Base-by-base conservation (phyloP, 2,797 vertebrate genomes). In the Galago senegalensis region DNA sequence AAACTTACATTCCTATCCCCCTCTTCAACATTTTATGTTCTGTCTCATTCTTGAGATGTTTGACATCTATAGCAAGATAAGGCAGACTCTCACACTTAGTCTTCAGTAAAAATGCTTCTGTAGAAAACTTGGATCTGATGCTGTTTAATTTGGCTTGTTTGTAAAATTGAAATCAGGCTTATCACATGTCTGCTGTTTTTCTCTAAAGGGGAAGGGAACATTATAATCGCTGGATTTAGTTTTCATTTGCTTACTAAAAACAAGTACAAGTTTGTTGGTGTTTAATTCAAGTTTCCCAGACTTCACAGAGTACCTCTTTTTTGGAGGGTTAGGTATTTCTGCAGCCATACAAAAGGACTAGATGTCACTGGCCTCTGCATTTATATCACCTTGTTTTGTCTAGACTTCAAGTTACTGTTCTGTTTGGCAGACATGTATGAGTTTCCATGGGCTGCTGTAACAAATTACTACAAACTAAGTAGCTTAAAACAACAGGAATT, bases 201-300 rank as follows among this genome's bases (percentile, higher is more conserved):
- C 87, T 94, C 56, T 87, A 96, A 95, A 95, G 67, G 20, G 18
- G 29, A 93, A 93, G n/a, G 70, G 29, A 75, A 93, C 88, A 93
- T 70, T 86, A 17, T 91, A 94, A 61, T 88, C 34, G 60, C 81
- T 92, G 76, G 70, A 93, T 97, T 95, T 95, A 88, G n/a, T 72
- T 93, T 94, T 96, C 31, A 86, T 79, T 92, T 97, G 49, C 37
- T 80, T 91, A 91, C 91, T 91, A 92, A 90, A 95, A 88, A 88
- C 63, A 75, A 18, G 21, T 94, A 18, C 83, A 23, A 85, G 23
- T 93, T 96, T 34, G 67, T 82, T 87, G 43, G n/a, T 89, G 43
- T 96, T 89, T 14, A 88, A 21, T 93, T 80, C 58, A 10, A 91
- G 25, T 81, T 92, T 90, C 70, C 53, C 37, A 96, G 49, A 82